Base-by-base conservation (phyloP, 2,888 invertebrate species). In the Drosophila koepferae region DNA sequence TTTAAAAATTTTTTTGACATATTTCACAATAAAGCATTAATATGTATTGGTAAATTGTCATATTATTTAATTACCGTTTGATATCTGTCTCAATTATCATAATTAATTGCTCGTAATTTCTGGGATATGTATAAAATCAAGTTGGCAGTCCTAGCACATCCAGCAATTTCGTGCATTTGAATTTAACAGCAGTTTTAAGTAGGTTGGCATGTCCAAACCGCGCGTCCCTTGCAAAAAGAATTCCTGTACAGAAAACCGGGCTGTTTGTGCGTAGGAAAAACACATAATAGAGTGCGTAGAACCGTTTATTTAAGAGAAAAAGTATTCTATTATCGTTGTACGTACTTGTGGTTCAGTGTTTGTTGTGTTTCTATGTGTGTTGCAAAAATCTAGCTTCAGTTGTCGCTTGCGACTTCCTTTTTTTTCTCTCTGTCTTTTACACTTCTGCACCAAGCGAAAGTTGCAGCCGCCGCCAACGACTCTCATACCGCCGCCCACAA, bases 191-290 rank as follows among this genome's bases (percentile, higher is more conserved):
- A 59, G 38, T 53, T 68, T 68, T 55, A 18, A 18, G 40, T 36
- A 40, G 61, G 28, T 84, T 84, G 89, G 84, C 86, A 84, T 46
- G 58, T 31, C 85, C 2, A 0, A 41, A 34, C 56, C 75, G 87
- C 84, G 85, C 85, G 85, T 85, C 85, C 87, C 81, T 85, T 87
- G 89, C 76, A 79, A 84, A 82, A 81, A 88, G 85, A 89, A 85
- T 85, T 89, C 84, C 84, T 85, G 72, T 63, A 83, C 84, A 83
- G 81, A 84, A 70, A 81, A 77, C 77, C 79, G 77, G 77, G 73
- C 53, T 73, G 73, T 38, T 70, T 68, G 72, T 62, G 51, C 40
- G n/a, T 40, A 54, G 16, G 56, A 65, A 62, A 69, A 66, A 65
- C 34, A 66, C 54, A 43, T 20, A 48, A 46, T 60, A 54, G 59